These are phyloP conservation scores for Lepilemur ruficaudatus DNA, from an alignment of 2,797 vertebrate genomes.

Conservation along the genomic window DNA sequence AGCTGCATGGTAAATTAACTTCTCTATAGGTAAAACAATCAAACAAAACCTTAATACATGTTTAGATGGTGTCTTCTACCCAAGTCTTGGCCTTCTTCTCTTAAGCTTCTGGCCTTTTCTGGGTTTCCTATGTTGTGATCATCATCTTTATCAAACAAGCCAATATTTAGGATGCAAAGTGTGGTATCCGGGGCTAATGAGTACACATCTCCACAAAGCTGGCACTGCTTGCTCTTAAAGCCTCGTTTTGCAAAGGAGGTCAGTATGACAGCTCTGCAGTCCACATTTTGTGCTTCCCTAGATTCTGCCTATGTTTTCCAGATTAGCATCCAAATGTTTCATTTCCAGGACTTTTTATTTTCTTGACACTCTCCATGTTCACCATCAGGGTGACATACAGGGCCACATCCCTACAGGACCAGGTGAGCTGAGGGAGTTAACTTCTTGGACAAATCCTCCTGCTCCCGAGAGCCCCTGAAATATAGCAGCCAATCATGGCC, in stretches of 20 bases:
- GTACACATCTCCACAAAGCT: background rate
- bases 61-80: background rate
- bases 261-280: background rate
- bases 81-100: background rate
- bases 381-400: background rate
- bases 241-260: background rate
- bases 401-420: background rate
- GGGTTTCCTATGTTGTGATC: background rate
- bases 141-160: background rate
- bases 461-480: accelerated
- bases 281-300: background rate
- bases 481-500: background rate
- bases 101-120: background rate
- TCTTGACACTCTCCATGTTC: background rate
- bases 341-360: background rate
- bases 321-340: background rate
- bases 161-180: background rate
- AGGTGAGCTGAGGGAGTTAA: background rate
- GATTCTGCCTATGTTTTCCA: background rate
- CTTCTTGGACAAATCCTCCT: background rate
- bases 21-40: background rate
- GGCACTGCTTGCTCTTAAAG: background rate
- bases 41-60: background rate
- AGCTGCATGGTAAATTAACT: background rate
- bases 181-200: background rate